Evolutionary conservation across 2,113 vertebrate species (phyloP).

Genomic region (Erythrolamprus reginae): DNA sequence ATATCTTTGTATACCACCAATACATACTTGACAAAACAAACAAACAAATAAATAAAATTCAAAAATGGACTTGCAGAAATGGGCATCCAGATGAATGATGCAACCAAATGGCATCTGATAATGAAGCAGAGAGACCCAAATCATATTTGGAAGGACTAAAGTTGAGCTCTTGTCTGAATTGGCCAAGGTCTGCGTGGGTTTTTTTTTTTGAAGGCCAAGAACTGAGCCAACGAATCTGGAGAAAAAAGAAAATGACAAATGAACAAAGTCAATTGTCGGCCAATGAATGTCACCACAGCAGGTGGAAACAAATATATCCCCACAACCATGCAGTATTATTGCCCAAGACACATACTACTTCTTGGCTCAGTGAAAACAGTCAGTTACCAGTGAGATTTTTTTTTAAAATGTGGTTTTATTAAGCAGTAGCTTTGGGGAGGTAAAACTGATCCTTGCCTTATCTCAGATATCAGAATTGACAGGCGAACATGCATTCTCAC

Average conservation of each 20-base stretch:
- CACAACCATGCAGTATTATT: neutral
- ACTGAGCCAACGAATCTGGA: neutral
- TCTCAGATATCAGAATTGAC: neutral
- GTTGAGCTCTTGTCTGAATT: neutral
- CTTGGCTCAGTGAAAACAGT: neutral
- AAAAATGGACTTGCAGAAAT: too few relatives aligned
- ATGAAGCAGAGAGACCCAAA: neutral
- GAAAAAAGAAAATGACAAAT: neutral
- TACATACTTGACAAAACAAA: too few relatives aligned
- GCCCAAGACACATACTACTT: neutral
- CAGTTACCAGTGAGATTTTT: neutral
- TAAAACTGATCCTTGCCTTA: neutral
- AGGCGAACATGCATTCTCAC: neutral
- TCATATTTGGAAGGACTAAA: too few relatives aligned
- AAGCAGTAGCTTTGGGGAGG: neutral
- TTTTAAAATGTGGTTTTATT: neutral
- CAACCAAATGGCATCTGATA: neutral
- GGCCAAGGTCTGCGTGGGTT: neutral
- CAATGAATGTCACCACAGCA: neutral
- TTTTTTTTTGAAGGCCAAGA: neutral
- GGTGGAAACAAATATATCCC: neutral
- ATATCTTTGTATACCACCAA: too few relatives aligned
- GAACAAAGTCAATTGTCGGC: neutral
- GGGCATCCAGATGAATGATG: neutral
- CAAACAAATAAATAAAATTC: too few relatives aligned